Evolutionary conservation across 1,140 invertebrate genomes (phyloP).

Genomic region (Aphidius gifuensis): DNA sequence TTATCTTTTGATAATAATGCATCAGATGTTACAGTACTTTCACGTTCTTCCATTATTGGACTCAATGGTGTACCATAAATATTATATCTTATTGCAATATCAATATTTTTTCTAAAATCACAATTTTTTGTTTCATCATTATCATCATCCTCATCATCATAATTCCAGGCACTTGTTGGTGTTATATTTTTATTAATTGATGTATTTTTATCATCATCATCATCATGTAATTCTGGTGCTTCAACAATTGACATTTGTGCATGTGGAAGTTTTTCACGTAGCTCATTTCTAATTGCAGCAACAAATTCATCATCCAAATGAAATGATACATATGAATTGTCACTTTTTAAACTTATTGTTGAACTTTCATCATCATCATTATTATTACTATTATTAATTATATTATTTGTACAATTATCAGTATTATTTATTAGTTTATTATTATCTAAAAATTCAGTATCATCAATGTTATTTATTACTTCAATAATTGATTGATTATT

Average conservation of each 20-base stretch:
- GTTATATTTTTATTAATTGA: slow-evolving; percentile 34
- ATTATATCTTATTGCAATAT: slow-evolving; percentile 57
- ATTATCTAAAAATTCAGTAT: neutral
- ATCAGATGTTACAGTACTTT: slow-evolving; percentile 47
- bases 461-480: neutral
- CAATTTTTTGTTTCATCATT: slow-evolving; percentile 33
- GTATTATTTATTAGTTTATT: no score
- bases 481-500: neutral
- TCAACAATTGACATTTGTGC: slow-evolving; percentile 59
- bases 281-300: slow-evolving; percentile 66
- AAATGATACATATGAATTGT: slow-evolving; percentile 59
- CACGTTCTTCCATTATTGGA: slow-evolving; percentile 64
- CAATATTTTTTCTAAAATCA: slow-evolving; percentile 31
- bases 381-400: slow-evolving; percentile 23
- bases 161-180: slow-evolving; percentile 41
- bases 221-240: slow-evolving; percentile 43
- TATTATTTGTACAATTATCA: no score
- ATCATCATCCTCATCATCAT: slow-evolving; percentile 42
- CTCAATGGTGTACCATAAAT: slow-evolving; percentile 60
- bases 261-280: slow-evolving; percentile 67
- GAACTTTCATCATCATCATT: slow-evolving; percentile 50
- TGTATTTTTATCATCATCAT: slow-evolving; percentile 46
- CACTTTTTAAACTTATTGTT: slow-evolving; percentile 47
- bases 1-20: slow-evolving; percentile 42
- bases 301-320: slow-evolving; percentile 69